Percentiles rank a stretch among this genome's conserved stretches.
Conservation (phyloP, 2,888 invertebrate genomes). For the Amphiduros pacificus region DNA sequence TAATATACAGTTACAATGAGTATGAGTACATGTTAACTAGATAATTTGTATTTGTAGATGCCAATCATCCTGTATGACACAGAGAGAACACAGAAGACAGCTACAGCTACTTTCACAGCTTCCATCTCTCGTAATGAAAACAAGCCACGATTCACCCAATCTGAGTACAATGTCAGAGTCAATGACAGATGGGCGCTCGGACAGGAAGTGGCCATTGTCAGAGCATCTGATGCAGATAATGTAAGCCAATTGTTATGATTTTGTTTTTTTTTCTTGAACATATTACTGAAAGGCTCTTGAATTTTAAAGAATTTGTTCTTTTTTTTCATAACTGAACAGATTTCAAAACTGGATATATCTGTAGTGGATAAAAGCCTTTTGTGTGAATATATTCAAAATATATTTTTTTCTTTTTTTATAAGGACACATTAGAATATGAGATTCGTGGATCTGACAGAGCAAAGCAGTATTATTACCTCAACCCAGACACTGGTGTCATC, state of each 20-base stretch:
- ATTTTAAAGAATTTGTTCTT: no score
- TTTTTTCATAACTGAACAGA: no score
- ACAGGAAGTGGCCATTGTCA: slow-evolving; percentile 21
- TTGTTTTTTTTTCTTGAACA: no score
- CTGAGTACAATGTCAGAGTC: slow-evolving; percentile 29
- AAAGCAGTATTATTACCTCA: slow-evolving; percentile 31
- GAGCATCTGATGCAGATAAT: slow-evolving; percentile 28
- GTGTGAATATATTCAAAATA: background rate
- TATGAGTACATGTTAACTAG: no score
- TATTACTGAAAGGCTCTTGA: no score
- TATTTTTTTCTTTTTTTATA: background rate
- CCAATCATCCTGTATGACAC: slow-evolving; percentile 22
- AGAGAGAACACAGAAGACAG: slow-evolving; percentile 28
- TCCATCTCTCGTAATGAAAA: slow-evolving; percentile 27
- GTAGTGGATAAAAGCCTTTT: no score
- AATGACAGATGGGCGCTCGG: slow-evolving; percentile 35
- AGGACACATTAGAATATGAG: slow-evolving; percentile 28
- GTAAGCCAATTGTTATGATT: no score
- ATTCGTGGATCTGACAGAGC: slow-evolving; percentile 23
- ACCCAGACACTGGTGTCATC: slow-evolving; percentile 36
- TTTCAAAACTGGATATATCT: no score
- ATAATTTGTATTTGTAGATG: background rate
- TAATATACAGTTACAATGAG: no score
- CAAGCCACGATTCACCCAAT: slow-evolving; percentile 22
- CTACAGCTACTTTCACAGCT: slow-evolving; percentile 29